A percentile compares a stretch with the other conserved stretches of the same genome.
phyloP scores from a whole-genome alignment of 2,113 vertebrate genomes.

The Cheirogaleus medius region DNA sequence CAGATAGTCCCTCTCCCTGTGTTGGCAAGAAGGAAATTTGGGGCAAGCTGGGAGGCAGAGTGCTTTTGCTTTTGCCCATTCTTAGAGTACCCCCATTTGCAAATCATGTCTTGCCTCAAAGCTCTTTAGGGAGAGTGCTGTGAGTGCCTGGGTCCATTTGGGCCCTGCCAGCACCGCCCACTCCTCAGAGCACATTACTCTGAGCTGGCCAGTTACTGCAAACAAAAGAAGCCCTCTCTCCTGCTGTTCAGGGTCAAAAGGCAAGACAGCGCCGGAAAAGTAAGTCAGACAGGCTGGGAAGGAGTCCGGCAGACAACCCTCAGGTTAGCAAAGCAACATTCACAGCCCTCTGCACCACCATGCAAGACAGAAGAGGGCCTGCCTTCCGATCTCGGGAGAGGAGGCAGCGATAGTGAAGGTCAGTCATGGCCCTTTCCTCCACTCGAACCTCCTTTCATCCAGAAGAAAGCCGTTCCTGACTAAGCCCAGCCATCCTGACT shows the following conservation, averaged over 20 bases:
- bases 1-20: slow-evolving; percentile 62
- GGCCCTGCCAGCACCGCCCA: not conserved
- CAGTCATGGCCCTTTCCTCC: not conserved
- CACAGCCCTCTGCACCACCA: not conserved
- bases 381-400: not conserved
- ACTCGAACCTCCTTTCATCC: not conserved
- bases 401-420: not conserved
- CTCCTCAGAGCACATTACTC: not conserved
- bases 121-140: not conserved
- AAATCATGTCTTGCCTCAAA: not conserved
- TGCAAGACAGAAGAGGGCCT: not conserved
- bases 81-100: not conserved
- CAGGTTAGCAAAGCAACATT: not conserved
- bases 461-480: not conserved
- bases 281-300: not conserved
- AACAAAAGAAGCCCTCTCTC: not conserved
- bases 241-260: not conserved
- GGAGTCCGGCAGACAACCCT: not conserved
- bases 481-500: not conserved
- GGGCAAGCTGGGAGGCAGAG: slow-evolving; percentile 34
- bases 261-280: not conserved
- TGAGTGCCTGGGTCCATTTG: not conserved
- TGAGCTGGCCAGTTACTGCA: not conserved
- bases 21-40: not conserved
- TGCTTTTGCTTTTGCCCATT: not conserved